A percentile compares a stretch with the other conserved stretches of the same genome.
phyloP scores from a whole-genome alignment of 2,113 vertebrate species.

The Trinectes maculatus region DNA sequence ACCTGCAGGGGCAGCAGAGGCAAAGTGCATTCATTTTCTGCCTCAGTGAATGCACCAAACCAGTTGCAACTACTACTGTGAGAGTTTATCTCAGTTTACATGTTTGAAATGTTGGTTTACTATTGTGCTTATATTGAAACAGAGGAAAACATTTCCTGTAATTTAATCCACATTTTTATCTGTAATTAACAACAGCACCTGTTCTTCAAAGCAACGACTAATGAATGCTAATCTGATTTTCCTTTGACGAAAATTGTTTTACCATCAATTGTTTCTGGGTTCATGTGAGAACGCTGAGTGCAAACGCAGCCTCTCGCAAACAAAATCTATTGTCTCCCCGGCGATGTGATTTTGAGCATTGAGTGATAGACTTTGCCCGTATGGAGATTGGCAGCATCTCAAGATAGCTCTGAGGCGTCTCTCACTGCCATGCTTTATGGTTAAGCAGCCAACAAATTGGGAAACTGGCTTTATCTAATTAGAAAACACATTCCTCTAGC shows the following conservation, averaged over 20 bases:
- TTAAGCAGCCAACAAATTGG: conserved; percentile 83
- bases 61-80: not conserved
- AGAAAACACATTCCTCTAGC: conserved; percentile 81
- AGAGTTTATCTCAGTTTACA: too few species aligned
- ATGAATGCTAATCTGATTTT: conserved; percentile 46
- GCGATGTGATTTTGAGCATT: conserved; percentile 57
- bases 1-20: conserved; percentile 30
- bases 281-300: conserved; percentile 22
- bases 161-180: conserved; percentile 38
- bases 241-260: conserved; percentile 53
- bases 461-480: conserved; percentile 83
- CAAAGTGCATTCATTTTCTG: conserved; percentile 17
- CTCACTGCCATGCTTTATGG: conserved; percentile 75
- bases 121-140: not conserved
- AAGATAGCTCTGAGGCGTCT: conserved; percentile 73
- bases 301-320: conserved; percentile 59
- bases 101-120: not conserved
- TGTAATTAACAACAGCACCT: conserved; percentile 46
- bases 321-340: conserved; percentile 64
- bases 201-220: conserved; percentile 30
- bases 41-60: not conserved
- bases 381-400: conserved; percentile 72
- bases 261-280: conserved; percentile 48
- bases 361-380: conserved; percentile 58
- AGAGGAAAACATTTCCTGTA: conserved; percentile 17